Evolutionary conservation across 2,113 vertebrate species (phyloP).

Genomic region (Stigmatopora argus): DNA sequence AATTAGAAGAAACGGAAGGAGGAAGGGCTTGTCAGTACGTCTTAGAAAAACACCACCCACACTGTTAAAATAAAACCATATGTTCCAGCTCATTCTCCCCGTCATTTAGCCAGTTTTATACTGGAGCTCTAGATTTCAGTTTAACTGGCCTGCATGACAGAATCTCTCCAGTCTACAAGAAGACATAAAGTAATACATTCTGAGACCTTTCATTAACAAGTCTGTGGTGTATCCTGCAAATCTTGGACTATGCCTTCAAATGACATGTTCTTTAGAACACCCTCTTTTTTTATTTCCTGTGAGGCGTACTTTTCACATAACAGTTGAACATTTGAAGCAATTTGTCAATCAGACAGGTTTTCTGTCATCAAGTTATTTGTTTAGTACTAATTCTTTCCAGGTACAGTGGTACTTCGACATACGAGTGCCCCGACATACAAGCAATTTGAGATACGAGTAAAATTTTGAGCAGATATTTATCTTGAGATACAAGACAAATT

Average conservation of each 20-base stretch:
- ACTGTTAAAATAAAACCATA: conserved; percentile 72
- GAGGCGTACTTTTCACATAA: conserved; percentile 1
- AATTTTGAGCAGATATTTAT: no score
- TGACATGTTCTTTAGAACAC: neutral
- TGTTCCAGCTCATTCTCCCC: conserved; percentile 58
- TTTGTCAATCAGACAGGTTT: conserved; percentile 10
- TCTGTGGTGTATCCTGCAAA: conserved; percentile 37
- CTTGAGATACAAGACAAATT: no score
- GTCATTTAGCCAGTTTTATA: conserved; percentile 65
- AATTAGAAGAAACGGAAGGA: conserved; percentile 70
- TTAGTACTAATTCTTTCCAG: neutral
- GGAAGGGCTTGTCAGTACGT: conserved; percentile 57
- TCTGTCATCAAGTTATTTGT: neutral
- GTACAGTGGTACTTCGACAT: no score
- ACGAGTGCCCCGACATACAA: no score
- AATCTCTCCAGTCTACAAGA: conserved; percentile 61
- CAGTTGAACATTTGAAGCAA: conserved; percentile 34
- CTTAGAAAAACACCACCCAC: conserved; percentile 68
- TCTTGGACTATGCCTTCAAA: conserved; percentile 19
- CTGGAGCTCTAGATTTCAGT: conserved; percentile 54
- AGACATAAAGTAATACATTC: conserved; percentile 46
- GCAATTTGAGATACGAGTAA: no score
- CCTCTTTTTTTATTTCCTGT: neutral
- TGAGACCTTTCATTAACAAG: conserved; percentile 54
- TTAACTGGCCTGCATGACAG: conserved; percentile 58